These are phyloP conservation scores for Pomatostomus ruficeps DNA, from an alignment of 2,113 vertebrate genomes.

Conservation along the genomic window DNA sequence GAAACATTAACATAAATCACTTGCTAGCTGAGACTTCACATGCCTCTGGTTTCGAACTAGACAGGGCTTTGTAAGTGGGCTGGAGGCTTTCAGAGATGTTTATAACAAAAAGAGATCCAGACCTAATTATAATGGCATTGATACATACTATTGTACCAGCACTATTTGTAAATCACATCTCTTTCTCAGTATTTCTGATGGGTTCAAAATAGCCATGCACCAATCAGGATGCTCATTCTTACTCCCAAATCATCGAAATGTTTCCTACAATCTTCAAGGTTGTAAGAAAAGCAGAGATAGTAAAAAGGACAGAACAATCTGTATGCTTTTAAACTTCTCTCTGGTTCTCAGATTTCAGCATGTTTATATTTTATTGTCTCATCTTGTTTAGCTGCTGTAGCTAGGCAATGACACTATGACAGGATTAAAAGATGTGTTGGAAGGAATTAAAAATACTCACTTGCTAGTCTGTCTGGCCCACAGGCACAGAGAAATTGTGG, in stretches of 20 bases:
- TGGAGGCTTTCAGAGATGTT: background rate
- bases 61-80: background rate
- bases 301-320: background rate
- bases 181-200: background rate
- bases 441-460: background rate
- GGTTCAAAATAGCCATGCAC: background rate
- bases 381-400: background rate
- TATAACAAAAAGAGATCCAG: background rate
- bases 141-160: background rate
- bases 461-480: background rate
- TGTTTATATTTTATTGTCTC: constrained; percentile 6
- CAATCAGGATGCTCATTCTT: background rate
- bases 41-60: background rate
- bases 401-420: background rate
- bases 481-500: background rate
- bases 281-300: background rate
- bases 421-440: background rate
- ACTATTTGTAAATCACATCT: background rate
- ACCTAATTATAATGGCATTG: background rate
- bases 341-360: background rate
- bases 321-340: background rate
- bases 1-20: background rate
- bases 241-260: background rate
- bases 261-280: background rate
- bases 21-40: background rate